These are phyloP conservation scores for Drosophila paranaensis DNA, from an alignment of 2,888 invertebrate species.

Conservation along the genomic window DNA sequence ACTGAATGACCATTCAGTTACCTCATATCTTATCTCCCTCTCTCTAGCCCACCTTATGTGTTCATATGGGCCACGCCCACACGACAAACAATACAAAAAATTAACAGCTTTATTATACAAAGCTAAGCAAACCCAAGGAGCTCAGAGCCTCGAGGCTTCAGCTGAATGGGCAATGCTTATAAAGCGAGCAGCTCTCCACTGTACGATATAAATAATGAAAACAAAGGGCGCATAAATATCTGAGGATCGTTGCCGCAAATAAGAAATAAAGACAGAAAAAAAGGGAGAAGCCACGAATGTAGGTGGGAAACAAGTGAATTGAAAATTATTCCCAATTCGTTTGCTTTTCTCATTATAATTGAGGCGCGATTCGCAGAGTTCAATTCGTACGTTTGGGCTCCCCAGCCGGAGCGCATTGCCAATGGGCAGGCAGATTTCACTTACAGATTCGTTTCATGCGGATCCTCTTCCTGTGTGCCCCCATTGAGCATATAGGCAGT, in stretches of 20 bases:
- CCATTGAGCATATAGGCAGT: neutral
- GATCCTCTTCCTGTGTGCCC: slow-evolving; percentile 3
- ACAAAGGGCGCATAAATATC: slow-evolving; percentile 70
- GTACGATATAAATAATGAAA: slow-evolving; percentile 61
- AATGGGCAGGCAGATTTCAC: slow-evolving; percentile 60
- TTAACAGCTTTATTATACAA: slow-evolving; percentile 68
- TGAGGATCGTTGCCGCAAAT: slow-evolving; percentile 53
- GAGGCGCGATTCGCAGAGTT: slow-evolving; percentile 45
- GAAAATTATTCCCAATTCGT: slow-evolving; percentile 83
- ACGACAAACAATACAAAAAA: slow-evolving; percentile 4
- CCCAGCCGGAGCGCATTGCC: slow-evolving; percentile 35
- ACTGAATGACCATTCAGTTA: neutral
- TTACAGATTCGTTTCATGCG: slow-evolving; percentile 54
- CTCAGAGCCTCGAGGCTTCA: slow-evolving; percentile 23
- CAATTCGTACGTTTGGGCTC: slow-evolving; percentile 17
- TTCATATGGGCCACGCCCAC: slow-evolving; percentile 55
- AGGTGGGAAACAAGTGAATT: slow-evolving; percentile 81
- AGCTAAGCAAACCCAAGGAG: slow-evolving; percentile 20
- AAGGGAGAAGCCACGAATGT: slow-evolving; percentile 56
- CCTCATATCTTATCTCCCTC: neutral
- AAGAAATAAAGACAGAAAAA: neutral
- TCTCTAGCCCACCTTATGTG: neutral
- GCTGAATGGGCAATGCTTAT: slow-evolving; percentile 16
- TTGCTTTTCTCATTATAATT: slow-evolving; percentile 83
- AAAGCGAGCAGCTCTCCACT: neutral